phyloP scores from a whole-genome alignment of 2,888 invertebrate genomes.

The Drosophila vallismaia region DNA sequence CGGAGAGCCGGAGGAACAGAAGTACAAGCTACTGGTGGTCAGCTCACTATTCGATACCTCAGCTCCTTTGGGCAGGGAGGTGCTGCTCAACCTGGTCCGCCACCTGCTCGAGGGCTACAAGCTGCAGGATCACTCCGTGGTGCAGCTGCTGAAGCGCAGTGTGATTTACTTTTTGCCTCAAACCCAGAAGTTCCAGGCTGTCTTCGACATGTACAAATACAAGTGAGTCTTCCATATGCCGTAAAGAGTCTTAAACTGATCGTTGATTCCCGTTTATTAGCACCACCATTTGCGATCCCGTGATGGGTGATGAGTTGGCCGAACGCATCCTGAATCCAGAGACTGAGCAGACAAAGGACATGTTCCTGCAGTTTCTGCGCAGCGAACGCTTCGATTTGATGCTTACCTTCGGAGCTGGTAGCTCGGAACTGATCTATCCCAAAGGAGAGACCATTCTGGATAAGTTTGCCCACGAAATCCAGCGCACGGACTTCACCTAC shows the following conservation, averaged over 20 bases:
- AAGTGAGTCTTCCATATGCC: slow-evolving; percentile 71
- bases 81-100: slow-evolving; percentile 91
- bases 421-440: slow-evolving; percentile 86
- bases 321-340: slow-evolving; percentile 86
- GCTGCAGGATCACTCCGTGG: slow-evolving; percentile 88
- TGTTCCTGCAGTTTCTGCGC: slow-evolving; percentile 88
- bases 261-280: slow-evolving; percentile 45
- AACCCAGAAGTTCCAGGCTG: slow-evolving; percentile 75
- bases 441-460: slow-evolving; percentile 74
- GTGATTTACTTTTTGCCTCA: slow-evolving; percentile 92
- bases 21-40: slow-evolving; percentile 92
- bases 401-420: slow-evolving; percentile 90
- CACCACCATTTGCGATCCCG: slow-evolving; percentile 82
- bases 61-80: slow-evolving; percentile 93
- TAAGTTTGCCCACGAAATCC: slow-evolving; percentile 79
- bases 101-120: slow-evolving; percentile 91
- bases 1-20: slow-evolving; percentile 90
- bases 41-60: slow-evolving; percentile 91
- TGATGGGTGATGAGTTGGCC: slow-evolving; percentile 86
- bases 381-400: slow-evolving; percentile 89
- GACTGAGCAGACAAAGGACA: slow-evolving; percentile 69
- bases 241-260: too few relatives aligned
- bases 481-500: slow-evolving; percentile 77
- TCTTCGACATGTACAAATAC: slow-evolving; percentile 72
- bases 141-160: slow-evolving; percentile 87